These are phyloP conservation scores for Philypnodon macrostomus DNA, from an alignment of 2,797 vertebrate genomes.

Conservation along the genomic window DNA sequence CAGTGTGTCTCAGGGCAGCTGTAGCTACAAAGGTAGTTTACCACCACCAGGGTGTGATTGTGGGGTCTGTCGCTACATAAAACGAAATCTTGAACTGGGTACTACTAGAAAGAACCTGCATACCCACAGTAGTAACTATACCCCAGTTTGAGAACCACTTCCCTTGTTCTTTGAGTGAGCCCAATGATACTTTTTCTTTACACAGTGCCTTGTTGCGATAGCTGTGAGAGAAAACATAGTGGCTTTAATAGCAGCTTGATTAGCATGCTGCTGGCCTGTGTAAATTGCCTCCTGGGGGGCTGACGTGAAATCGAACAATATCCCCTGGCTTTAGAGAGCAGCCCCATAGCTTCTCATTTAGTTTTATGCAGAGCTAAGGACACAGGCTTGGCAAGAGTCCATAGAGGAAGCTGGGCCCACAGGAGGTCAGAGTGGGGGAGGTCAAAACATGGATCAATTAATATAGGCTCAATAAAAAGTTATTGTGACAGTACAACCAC, in stretches of 20 bases:
- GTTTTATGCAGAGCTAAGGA: constrained; percentile 73
- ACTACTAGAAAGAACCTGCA: too few species aligned
- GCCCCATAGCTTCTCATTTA: constrained; percentile 77
- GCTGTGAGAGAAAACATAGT: constrained; percentile 36
- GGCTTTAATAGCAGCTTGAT: constrained; percentile 71
- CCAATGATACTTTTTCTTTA: too few species aligned
- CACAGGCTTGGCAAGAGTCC: constrained; percentile 59
- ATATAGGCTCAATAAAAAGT: constrained; percentile 71
- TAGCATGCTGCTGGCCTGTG: constrained; percentile 75
- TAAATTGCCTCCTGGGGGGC: constrained; percentile 76
- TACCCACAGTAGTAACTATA: too few species aligned
- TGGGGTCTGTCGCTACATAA: too few species aligned
- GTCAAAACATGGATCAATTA: constrained; percentile 75
- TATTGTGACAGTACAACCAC: constrained; percentile 49
- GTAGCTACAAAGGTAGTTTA: too few species aligned
- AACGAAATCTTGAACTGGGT: too few species aligned
- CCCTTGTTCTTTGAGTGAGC: too few species aligned
- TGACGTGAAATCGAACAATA: constrained; percentile 77
- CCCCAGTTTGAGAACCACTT: too few species aligned
- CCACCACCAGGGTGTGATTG: too few species aligned
- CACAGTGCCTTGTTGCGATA: constrained; percentile 46
- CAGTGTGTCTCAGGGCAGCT: too few species aligned
- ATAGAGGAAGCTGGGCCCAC: constrained; percentile 55
- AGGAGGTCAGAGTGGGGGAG: constrained; percentile 56
- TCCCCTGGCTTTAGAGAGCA: constrained; percentile 68